Evolutionary conservation across 2,888 invertebrate genomes (phyloP).

Genomic region (Ethmia dodecea): DNA sequence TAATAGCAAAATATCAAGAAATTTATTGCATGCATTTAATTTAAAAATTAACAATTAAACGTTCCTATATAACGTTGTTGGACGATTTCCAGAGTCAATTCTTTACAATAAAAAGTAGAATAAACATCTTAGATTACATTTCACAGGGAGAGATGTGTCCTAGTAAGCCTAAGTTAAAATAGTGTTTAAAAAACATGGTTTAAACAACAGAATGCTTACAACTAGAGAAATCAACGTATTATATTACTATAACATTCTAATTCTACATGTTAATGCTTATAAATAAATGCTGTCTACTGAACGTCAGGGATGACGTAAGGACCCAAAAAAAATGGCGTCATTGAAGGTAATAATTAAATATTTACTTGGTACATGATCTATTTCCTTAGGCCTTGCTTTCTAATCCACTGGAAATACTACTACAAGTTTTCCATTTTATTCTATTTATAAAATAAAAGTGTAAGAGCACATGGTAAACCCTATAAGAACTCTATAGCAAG

Average conservation of each 20-base stretch:
- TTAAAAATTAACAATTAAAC: constrained; percentile 57
- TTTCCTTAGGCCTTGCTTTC: too few relatives aligned
- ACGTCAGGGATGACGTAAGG: too few relatives aligned
- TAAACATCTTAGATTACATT: constrained; percentile 25
- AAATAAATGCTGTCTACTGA: constrained; percentile 70
- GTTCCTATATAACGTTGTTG: constrained; percentile 56
- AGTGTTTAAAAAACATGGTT: constrained; percentile 41
- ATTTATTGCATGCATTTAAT: constrained; percentile 67
- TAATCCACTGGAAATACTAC: too few relatives aligned
- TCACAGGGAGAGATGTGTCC: constrained; percentile 32
- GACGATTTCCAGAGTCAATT: constrained; percentile 46
- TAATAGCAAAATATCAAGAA: constrained; percentile 68
- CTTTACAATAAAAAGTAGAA: constrained; percentile 11
- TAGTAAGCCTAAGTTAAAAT: constrained; percentile 27
- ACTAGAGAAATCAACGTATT: constrained; percentile 74
- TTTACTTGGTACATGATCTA: too few relatives aligned
- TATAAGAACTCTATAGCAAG: too few relatives aligned
- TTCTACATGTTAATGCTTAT: constrained; percentile 66
- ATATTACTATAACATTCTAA: constrained; percentile 74
- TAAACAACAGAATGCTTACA: constrained; percentile 64
- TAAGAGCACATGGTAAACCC: too few relatives aligned
- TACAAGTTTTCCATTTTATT: too few relatives aligned
- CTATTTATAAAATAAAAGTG: too few relatives aligned
- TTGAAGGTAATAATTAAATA: too few relatives aligned
- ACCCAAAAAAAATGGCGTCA: too few relatives aligned